These are phyloP conservation scores for Fratercula arctica DNA, from an alignment of 2,797 vertebrate species.

Conservation along the genomic window DNA sequence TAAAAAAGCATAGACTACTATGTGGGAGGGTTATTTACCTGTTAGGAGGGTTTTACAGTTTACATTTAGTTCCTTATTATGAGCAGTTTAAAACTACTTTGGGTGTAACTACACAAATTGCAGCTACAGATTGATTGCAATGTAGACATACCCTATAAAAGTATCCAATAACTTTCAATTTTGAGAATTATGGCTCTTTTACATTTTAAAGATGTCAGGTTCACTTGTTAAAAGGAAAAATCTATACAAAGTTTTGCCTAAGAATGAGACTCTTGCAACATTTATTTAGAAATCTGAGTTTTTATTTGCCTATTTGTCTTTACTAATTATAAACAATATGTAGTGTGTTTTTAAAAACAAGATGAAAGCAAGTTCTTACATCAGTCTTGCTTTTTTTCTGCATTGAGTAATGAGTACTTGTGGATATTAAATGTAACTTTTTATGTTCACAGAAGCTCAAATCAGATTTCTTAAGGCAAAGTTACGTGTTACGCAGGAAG, in stretches of 20 bases:
- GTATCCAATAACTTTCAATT: neutral
- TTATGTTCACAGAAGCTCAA: conserved; percentile 83
- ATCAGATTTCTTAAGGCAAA: conserved; percentile 91
- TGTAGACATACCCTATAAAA: neutral
- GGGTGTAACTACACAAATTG: neutral
- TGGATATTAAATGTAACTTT: conserved; percentile 18
- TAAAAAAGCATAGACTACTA: neutral
- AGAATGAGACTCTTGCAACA: neutral
- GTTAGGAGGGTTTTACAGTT: neutral
- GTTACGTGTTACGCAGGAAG: conserved; percentile 88
- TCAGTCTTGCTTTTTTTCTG: neutral
- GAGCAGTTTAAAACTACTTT: neutral
- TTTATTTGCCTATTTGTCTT: neutral
- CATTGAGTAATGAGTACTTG: neutral
- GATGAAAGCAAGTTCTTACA: neutral
- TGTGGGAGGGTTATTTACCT: neutral
- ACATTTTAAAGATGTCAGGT: neutral
- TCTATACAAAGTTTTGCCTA: neutral
- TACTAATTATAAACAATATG: neutral
- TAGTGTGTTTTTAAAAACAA: neutral
- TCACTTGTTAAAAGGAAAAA: neutral
- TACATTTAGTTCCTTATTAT: neutral
- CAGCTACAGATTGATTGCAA: neutral
- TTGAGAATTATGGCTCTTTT: neutral
- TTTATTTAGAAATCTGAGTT: neutral